phyloP scores from a whole-genome alignment of 2,888 invertebrate species.

The Noctua janthe region DNA sequence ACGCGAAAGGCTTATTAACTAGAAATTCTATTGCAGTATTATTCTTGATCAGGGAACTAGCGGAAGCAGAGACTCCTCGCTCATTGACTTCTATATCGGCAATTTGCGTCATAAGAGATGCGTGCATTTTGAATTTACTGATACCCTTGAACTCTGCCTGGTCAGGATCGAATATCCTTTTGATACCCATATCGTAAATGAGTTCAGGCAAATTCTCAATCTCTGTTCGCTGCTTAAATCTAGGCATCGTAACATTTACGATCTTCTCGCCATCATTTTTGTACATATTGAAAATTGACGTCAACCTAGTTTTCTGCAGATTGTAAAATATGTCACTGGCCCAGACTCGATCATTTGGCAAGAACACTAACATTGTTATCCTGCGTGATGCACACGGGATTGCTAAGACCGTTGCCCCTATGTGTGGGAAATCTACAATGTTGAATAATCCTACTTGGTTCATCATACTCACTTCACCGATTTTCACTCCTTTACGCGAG shows the following conservation, averaged over 20 bases:
- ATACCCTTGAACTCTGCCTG: conserved; percentile 76
- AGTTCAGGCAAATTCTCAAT: conserved; percentile 79
- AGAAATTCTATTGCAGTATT: conserved; percentile 69
- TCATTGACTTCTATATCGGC: conserved; percentile 79
- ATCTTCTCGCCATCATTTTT: conserved; percentile 65
- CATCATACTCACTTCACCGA: conserved; percentile 82
- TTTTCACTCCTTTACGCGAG: conserved; percentile 46
- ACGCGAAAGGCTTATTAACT: conserved; percentile 79
- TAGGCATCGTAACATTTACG: conserved; percentile 78
- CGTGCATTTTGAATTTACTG: conserved; percentile 75
- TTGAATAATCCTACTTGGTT: conserved; percentile 76
- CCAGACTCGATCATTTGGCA: conserved; percentile 70
- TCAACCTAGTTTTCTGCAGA: conserved; percentile 74
- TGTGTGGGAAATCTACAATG: conserved; percentile 69
- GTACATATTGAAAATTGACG: conserved; percentile 76
- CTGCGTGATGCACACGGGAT: conserved; percentile 72
- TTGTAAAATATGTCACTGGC: conserved; percentile 75
- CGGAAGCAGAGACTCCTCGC: conserved; percentile 71
- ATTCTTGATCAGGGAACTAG: conserved; percentile 66
- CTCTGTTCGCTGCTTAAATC: conserved; percentile 76
- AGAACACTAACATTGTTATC: conserved; percentile 78
- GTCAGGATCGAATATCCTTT: conserved; percentile 78
- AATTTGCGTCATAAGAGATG: conserved; percentile 79
- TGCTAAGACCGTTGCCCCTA: conserved; percentile 78
- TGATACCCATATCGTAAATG: conserved; percentile 81